phyloP scores from a whole-genome alignment of 2,113 vertebrate species.

The Myotis yumanensis region DNA sequence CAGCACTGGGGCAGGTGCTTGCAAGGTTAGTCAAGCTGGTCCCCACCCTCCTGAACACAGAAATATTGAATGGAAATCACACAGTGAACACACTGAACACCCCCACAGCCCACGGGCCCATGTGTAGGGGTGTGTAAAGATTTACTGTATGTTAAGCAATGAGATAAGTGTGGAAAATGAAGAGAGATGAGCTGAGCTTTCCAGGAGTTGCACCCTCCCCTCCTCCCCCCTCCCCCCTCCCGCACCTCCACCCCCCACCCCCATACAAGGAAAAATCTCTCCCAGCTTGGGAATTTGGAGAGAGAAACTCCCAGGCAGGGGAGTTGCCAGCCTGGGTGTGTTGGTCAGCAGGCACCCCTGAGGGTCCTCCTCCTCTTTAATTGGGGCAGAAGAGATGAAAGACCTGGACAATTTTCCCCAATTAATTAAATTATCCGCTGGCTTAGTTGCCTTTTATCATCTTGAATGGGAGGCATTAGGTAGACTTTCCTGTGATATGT shows the following conservation, averaged over 20 bases:
- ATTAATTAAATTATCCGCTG: not conserved
- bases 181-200: not conserved
- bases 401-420: not conserved
- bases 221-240: no score
- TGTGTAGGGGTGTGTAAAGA: rapidly evolving
- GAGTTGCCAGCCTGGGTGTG: not conserved
- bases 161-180: no score
- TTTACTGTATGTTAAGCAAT: not conserved
- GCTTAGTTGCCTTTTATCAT: not conserved
- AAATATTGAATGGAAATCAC: not conserved
- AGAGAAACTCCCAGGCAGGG: not conserved
- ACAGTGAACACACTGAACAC: not conserved
- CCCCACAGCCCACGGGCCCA: not conserved
- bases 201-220: not conserved
- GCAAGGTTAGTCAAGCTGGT: not conserved
- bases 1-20: rapidly evolving
- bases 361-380: not conserved
- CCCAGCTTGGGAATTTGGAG: not conserved
- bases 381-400: not conserved
- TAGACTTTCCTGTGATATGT: not conserved
- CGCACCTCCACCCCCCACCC: no score
- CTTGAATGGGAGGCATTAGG: not conserved
- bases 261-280: not conserved
- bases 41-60: not conserved
- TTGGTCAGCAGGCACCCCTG: rapidly evolving